Base-by-base conservation (phyloP, 2,888 invertebrate species). In the Invenusta paracnida region DNA sequence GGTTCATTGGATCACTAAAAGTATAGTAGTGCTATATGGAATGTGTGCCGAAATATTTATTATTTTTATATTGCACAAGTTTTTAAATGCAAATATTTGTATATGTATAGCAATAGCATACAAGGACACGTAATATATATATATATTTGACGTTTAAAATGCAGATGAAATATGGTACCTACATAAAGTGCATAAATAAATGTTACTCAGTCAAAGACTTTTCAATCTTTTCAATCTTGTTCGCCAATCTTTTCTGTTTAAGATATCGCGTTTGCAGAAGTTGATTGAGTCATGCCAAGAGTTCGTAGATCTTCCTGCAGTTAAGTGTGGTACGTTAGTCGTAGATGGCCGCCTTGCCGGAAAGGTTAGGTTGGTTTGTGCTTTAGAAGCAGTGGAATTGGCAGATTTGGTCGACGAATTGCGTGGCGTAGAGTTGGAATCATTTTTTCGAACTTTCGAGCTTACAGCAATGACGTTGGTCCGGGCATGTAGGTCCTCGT, bases 361-460 rank as follows among this genome's bases (percentile, higher is more conserved):
- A 73, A 73, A 73, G 73, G 11, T 73, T 73, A 5, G 5, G 73
- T 73, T 23, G 73, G 73, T 73, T 73, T 73, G 73, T 73, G 25
- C 73, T 23, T 23, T 73, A 73, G 25, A 73, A 73, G 25, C 11
- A 73, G 73, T 73, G 73, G 11, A 73, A 73, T 73, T n/a, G 73
- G 73, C 27, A 73, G 73, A 23, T 73, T 5, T 73, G 73, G 73
- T 73, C 23, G 73, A 73, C 73, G 27, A 73, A 73, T 73, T 73
- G 73, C 73, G 2, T 73, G 73, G 73, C 73, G 73, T 73, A 73
- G 73, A 73, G 73, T 73, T 73, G 73, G 11, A 73, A 23, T 73
- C 11, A 13, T n/a, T 5, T 73, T 13, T 73, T 73, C 73, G 27
- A 25, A 73, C 25, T 73, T 73, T 73, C 23, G 2, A 13, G 73